Evolutionary conservation across 1,140 invertebrate species (phyloP).

Genomic region (Stratiolaelaps scimitus): DNA sequence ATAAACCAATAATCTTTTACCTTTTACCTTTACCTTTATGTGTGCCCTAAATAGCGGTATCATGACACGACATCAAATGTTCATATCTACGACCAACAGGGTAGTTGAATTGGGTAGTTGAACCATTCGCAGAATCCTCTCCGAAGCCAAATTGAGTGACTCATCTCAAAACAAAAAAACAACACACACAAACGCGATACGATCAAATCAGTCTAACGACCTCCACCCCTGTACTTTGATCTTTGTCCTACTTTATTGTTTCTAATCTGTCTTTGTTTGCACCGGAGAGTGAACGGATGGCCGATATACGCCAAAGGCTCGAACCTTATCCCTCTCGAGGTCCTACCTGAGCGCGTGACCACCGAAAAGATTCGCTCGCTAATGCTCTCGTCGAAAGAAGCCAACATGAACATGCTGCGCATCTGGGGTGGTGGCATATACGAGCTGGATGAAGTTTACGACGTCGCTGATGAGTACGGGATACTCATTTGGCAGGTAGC

Average conservation of each 20-base stretch:
- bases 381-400: conserved; percentile 56
- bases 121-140: no score
- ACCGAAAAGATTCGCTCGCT: conserved; percentile 45
- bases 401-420: conserved; percentile 82
- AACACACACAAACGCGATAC: no score
- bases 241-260: conserved; percentile 26
- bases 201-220: no score
- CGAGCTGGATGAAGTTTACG: conserved; percentile 81
- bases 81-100: no score
- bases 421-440: conserved; percentile 97
- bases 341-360: conserved; percentile 63
- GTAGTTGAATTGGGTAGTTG: no score
- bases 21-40: no score
- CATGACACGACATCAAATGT: no score
- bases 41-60: no score
- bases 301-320: conserved; percentile 91
- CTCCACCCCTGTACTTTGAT: no score
- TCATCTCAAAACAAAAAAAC: no score
- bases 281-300: conserved; percentile 70
- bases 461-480: conserved; percentile 47
- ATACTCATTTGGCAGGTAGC: conserved; percentile 39
- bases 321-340: conserved; percentile 83
- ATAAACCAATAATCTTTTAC: no score
- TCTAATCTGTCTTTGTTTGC: conserved; percentile 54
- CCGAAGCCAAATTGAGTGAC: no score